Evolutionary conservation across 2,888 invertebrate genomes (phyloP).

Genomic region (Tineola bisselliella): DNA sequence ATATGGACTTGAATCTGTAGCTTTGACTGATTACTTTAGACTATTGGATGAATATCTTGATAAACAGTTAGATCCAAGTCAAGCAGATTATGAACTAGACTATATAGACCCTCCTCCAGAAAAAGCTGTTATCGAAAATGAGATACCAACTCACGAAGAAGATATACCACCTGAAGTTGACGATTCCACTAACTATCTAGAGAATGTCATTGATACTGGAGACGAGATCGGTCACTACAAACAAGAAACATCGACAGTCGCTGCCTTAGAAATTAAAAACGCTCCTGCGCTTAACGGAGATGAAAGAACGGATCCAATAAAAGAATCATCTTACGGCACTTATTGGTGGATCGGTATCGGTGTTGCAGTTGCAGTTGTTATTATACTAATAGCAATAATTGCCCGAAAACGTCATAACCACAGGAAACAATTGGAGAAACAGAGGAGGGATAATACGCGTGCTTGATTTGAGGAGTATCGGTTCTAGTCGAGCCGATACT

Average conservation of each 20-base stretch:
- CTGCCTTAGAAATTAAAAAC: slow-evolving; percentile 54
- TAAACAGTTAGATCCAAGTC: slow-evolving; percentile 46
- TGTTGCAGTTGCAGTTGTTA: slow-evolving; percentile 47
- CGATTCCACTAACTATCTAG: slow-evolving; percentile 25
- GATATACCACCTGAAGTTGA: slow-evolving; percentile 23
- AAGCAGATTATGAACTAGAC: slow-evolving; percentile 31
- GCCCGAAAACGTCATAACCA: slow-evolving; percentile 61
- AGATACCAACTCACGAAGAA: slow-evolving; percentile 25
- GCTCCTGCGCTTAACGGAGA: slow-evolving; percentile 31
- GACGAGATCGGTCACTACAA: slow-evolving; percentile 35
- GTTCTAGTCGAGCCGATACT: slow-evolving; percentile 55
- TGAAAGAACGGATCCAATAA: slow-evolving; percentile 24
- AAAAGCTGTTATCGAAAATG: slow-evolving; percentile 31
- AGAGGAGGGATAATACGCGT: slow-evolving; percentile 48
- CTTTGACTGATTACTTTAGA: slow-evolving; percentile 64
- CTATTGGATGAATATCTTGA: slow-evolving; percentile 65
- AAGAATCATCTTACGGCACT: slow-evolving; percentile 54
- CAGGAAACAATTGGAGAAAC: slow-evolving; percentile 55
- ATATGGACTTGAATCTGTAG: slow-evolving; percentile 57
- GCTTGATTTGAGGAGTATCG: slow-evolving; percentile 66
- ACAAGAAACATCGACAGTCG: slow-evolving; percentile 56
- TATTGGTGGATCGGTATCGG: slow-evolving; percentile 64
- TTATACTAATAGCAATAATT: slow-evolving; percentile 52
- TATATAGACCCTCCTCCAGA: slow-evolving; percentile 37
- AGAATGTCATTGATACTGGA: slow-evolving; percentile 43